Conservation (phyloP, 1,140 invertebrate genomes). For the Bombus fervidus region DNA sequence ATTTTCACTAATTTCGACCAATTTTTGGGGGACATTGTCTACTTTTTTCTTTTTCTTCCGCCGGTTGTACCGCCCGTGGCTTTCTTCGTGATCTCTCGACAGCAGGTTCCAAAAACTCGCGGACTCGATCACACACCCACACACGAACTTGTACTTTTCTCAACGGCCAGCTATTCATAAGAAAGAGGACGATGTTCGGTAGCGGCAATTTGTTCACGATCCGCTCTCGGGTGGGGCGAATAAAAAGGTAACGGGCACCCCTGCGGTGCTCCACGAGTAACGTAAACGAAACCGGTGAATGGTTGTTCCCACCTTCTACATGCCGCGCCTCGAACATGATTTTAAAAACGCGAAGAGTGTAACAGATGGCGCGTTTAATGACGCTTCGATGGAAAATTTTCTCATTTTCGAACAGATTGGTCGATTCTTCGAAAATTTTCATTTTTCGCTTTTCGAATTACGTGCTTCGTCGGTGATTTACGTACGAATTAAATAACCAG, state of each 20-base stretch:
- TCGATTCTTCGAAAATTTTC: neutral
- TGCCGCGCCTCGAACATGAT: slow-evolving; percentile 4
- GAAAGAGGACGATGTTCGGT: slow-evolving; percentile 25
- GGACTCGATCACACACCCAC: neutral
- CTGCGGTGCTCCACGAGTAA: slow-evolving; percentile 26
- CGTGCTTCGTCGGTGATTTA: too few relatives aligned
- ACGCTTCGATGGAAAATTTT: neutral
- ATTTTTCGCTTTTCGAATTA: neutral
- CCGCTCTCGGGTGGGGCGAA: neutral
- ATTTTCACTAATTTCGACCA: slow-evolving; percentile 76
- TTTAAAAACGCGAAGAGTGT: slow-evolving; percentile 5
- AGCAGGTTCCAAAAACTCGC: neutral
- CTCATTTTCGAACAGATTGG: neutral
- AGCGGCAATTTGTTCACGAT: slow-evolving; percentile 47
- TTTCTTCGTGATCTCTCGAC: slow-evolving; percentile 26
- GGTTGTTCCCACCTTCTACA: neutral
- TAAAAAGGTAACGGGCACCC: slow-evolving; percentile 40
- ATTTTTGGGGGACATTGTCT: slow-evolving; percentile 76
- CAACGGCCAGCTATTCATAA: neutral
- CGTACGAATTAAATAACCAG: neutral
- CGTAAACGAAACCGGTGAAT: slow-evolving; percentile 40
- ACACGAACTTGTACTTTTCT: neutral
- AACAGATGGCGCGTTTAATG: slow-evolving; percentile 45
- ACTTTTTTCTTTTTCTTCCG: slow-evolving; percentile 49
- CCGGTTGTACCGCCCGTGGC: slow-evolving; percentile 13